Evolutionary conservation across 2,113 vertebrate genomes (phyloP), one percentile per base, ranked within the genome.

Genomic region (Megalops atlanticus): DNA sequence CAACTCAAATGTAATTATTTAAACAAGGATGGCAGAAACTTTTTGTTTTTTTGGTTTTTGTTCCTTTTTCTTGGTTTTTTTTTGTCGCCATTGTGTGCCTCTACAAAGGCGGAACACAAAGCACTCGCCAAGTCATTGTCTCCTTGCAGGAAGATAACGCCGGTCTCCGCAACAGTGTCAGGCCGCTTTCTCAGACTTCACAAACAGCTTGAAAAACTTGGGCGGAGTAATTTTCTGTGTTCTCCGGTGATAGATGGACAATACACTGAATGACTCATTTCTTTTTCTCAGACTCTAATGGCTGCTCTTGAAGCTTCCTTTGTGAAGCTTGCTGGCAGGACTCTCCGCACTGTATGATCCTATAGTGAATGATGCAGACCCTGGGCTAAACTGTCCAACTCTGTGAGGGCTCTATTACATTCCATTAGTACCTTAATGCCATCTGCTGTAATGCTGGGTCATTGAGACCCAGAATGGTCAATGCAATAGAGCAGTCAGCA

Each of bases 1-100:
- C 89, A 89, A 71, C 35, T 64, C 58, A 8, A 64, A 71, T 71
- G n/a, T 77, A 84, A 89, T 90, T 87, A 88, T 84, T 85, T 58
- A 77, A 39, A 43, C n/a, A 43, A 15, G 24, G 69, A 27, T 39
- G 33, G 45, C 16, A 3, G 33, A 24, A 41, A 18, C 4, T n/a
- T 41, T 35, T 77, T 1, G 24, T 8, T 7, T 33, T 35, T 33
- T 15, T 27, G 4, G 12, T 31, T n/a, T n/a, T n/a, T n/a, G n/a
- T n/a, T n/a, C n/a, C n/a, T n/a, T n/a, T n/a, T n/a, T n/a, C n/a
- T n/a, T n/a, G n/a, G n/a, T n/a, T n/a, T n/a, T n/a, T 3, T 38
- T n/a, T 2, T n/a, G 8, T 8, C 8, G 58, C 1, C n/a, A 10
- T 64, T 64, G 58, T 64, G n/a, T 11, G 58, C n/a, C 12, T 64